Evolutionary conservation across 2,888 invertebrate species (phyloP).

Genomic region (Chrysina gloriosa): DNA sequence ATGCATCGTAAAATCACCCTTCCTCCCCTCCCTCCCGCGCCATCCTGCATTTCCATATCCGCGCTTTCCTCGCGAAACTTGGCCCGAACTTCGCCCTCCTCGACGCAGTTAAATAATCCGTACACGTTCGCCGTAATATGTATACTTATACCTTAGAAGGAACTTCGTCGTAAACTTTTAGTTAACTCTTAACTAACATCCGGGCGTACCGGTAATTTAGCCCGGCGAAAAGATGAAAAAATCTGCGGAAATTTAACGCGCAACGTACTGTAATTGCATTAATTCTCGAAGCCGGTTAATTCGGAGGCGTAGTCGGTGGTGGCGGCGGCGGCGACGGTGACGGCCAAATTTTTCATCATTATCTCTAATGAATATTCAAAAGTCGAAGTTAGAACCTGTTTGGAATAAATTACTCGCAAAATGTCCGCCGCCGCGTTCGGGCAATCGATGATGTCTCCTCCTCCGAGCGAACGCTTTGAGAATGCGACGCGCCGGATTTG

Average conservation of each 20-base stretch:
- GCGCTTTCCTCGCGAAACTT: not conserved
- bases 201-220: slow-evolving; percentile 11
- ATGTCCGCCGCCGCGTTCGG: not conserved
- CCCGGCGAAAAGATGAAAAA: slow-evolving; percentile 4
- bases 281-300: slow-evolving; percentile 19
- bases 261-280: slow-evolving; percentile 27
- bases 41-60: not conserved
- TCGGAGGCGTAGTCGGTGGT: slow-evolving; percentile 13
- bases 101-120: not conserved
- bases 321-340: slow-evolving; percentile 10
- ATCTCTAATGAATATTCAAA: slow-evolving; percentile 35
- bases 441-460: slow-evolving; percentile 11
- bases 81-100: not conserved
- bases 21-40: too few relatives aligned
- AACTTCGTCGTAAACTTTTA: not conserved
- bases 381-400: slow-evolving; percentile 27
- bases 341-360: slow-evolving; percentile 30
- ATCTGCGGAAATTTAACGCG: slow-evolving; percentile 13
- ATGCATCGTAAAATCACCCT: too few relatives aligned
- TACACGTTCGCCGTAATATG: slow-evolving; percentile 9
- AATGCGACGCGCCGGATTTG: too few relatives aligned
- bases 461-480: too few relatives aligned
- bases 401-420: slow-evolving; percentile 25
- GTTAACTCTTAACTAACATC: not conserved
- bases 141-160: slow-evolving; percentile 1